Base-by-base conservation (phyloP, 2,888 invertebrate genomes). In the Meteorus cinctellus region DNA sequence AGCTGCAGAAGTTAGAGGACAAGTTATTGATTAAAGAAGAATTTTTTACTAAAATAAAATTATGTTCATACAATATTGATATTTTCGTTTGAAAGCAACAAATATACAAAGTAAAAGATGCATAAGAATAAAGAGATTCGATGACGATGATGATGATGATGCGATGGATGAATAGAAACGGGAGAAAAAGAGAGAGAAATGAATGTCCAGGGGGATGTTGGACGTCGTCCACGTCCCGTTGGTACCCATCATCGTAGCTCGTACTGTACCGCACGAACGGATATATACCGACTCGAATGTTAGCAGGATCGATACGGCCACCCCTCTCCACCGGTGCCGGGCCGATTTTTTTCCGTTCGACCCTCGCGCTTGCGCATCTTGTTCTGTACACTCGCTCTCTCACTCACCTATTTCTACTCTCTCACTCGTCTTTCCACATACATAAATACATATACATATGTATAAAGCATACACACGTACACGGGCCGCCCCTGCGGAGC, bases 321-420 rank as follows among this genome's bases (percentile, higher is more conserved):
- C 82, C 85, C 84, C 82, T 81, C 89, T 90, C 76, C 75, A 24
- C 55, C 89, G 73, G 48, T 90, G 91, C 91, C 91, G 91, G 90
- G 89, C 91, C 92, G 92, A 92, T 92, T 92, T 92, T 92, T 91
- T 92, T 92, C 91, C 84, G 81, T 84, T 84, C 85, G 83, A 85
- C 83, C 81, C 83, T 82, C 81, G 85, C 85, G 85, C 85, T 71
- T 82, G 86, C 86, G 86, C 84, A 72, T 48, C 48, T 59, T 69
- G 51, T 31, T 10, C 65, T 74, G 69, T 45, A 59, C 69, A 51
- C 62, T 60, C 48, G 55, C 36, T 69, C 63, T 59, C 51, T 72
- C 75, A 70, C 55, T 72, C 75, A 70, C 55, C 66, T 74, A 34
- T 66, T 62, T 55, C 59, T 69, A 34, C 31, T 69, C 60, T 51